These are phyloP conservation scores for Spialia ferax DNA, from an alignment of 2,888 invertebrate genomes.

Conservation along the genomic window DNA sequence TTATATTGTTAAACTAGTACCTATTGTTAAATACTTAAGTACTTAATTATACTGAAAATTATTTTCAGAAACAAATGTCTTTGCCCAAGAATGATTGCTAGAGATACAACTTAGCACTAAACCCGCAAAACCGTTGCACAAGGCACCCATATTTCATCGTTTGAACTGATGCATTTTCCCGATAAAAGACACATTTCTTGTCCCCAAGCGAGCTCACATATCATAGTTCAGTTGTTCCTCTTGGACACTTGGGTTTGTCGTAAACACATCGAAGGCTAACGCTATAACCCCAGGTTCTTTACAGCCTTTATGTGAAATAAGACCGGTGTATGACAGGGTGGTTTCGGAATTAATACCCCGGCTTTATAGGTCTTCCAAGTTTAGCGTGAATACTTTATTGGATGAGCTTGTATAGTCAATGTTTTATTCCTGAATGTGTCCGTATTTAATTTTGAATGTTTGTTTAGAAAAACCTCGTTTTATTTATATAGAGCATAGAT, in stretches of 20 bases:
- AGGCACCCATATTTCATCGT: slow-evolving; percentile 20
- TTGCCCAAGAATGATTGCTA: neutral
- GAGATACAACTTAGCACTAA: neutral
- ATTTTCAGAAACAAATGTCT: neutral
- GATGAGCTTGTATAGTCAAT: neutral
- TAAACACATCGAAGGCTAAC: slow-evolving; percentile 25
- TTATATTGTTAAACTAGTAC: no score
- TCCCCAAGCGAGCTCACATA: slow-evolving; percentile 25
- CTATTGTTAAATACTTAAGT: no score
- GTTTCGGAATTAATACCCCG: slow-evolving; percentile 18
- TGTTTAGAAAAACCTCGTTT: no score
- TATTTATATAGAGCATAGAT: no score
- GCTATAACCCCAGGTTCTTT: slow-evolving; percentile 22
- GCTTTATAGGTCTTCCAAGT: slow-evolving; percentile 16
- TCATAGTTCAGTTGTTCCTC: slow-evolving; percentile 33
- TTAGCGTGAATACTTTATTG: slow-evolving; percentile 7
- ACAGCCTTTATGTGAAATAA: slow-evolving; percentile 20
- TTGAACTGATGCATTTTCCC: slow-evolving; percentile 28
- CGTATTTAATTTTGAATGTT: no score
- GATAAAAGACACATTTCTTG: slow-evolving; percentile 30
- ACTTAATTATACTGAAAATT: no score
- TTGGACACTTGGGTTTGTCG: slow-evolving; percentile 30
- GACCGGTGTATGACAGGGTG: slow-evolving; percentile 14
- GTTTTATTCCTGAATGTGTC: no score
- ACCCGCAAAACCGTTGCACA: neutral